Evolutionary conservation across 53 echinoderm and acorn worm species (phyloP), one percentile per base, ranked within the genome.

Genomic region (Luidia sarsii): DNA sequence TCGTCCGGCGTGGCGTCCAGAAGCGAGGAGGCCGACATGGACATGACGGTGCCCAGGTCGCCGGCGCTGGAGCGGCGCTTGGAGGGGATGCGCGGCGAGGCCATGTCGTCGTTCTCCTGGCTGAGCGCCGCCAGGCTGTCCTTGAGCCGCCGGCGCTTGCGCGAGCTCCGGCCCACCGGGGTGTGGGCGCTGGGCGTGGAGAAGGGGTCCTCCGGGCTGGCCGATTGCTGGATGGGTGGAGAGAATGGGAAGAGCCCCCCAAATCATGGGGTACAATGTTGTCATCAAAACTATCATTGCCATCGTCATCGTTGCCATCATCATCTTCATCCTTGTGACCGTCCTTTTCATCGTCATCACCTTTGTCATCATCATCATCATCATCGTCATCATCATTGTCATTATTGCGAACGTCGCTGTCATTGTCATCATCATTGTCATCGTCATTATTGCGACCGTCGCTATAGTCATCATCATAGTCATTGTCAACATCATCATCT

Each of bases 71-170:
- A 95, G 37, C 95, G 81, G 80, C 90, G 92, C n/a, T 79, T 48
- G 14, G 89, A 67, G 8, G 91, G 89, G 24, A 83, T 30, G 14
- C 64, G 35, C 1, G 86, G 86, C 9, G 84, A 83, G 37, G 87
- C 92, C 71, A 81, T 33, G 14, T 85, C 80, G 60, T 90, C 88
- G 5, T 61, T 87, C 29, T 92, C 87, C 22, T 84, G 74, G 39
- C 87, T 87, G 32, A 95, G 57, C 2, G 88, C 92, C 2, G 95
- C 92, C 21, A 95, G 85, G 80, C 90, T 95, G 22, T 95, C 92
- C 79, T 90, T 92, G 67, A 95, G 63, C 13, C 92, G 69, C 6
- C 95, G 80, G 20, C 87, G 25, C 50, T 87, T 87, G 1, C 87
- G 70, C 23, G 70, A 82, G 8, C 68, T 31, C 11, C 46, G 67